These are phyloP conservation scores for Medauroidea extradentata DNA, from an alignment of 1,140 invertebrate species.

Conservation along the genomic window DNA sequence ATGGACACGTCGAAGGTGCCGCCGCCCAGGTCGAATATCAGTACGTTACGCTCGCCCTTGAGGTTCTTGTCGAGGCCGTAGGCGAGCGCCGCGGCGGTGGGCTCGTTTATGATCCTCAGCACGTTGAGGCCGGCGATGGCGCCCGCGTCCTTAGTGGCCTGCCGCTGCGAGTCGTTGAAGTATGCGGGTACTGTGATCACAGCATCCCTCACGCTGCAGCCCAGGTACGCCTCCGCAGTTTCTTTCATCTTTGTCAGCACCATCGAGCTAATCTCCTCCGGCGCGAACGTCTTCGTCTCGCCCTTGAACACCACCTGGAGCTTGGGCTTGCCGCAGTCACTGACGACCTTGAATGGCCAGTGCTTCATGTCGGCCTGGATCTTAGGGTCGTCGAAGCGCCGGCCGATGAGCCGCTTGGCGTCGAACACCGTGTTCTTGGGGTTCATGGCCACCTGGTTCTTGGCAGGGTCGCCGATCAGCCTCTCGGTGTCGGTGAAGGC, in stretches of 20 bases:
- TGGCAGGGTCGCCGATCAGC: slow-evolving; percentile 65
- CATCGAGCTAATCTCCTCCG: slow-evolving; percentile 87
- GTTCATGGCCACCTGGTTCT: slow-evolving; percentile 77
- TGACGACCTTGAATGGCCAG: slow-evolving; percentile 73
- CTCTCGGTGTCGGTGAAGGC: slow-evolving; percentile 79
- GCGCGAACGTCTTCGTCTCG: slow-evolving; percentile 68
- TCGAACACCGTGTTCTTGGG: slow-evolving; percentile 81
- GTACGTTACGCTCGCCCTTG: slow-evolving; percentile 67
- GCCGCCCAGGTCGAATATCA: slow-evolving; percentile 71
- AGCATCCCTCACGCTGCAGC: slow-evolving; percentile 43
- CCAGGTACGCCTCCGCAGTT: slow-evolving; percentile 54
- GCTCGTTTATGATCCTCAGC: slow-evolving; percentile 72
- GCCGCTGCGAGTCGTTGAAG: slow-evolving; percentile 65
- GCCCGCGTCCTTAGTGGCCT: slow-evolving; percentile 71
- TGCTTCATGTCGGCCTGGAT: slow-evolving; percentile 73
- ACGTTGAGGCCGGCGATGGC: slow-evolving; percentile 73
- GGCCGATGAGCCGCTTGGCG: slow-evolving; percentile 67
- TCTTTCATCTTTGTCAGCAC: slow-evolving; percentile 77
- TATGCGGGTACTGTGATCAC: slow-evolving; percentile 68
- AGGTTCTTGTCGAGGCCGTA: slow-evolving; percentile 82
- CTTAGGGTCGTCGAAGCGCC: slow-evolving; percentile 67
- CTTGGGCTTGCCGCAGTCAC: slow-evolving; percentile 67
- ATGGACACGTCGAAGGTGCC: slow-evolving; percentile 85
- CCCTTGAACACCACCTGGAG: slow-evolving; percentile 72
- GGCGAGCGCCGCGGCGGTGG: slow-evolving; percentile 76